These are phyloP conservation scores for Mycteria americana DNA, from an alignment of 2,797 vertebrate genomes.

Conservation along the genomic window DNA sequence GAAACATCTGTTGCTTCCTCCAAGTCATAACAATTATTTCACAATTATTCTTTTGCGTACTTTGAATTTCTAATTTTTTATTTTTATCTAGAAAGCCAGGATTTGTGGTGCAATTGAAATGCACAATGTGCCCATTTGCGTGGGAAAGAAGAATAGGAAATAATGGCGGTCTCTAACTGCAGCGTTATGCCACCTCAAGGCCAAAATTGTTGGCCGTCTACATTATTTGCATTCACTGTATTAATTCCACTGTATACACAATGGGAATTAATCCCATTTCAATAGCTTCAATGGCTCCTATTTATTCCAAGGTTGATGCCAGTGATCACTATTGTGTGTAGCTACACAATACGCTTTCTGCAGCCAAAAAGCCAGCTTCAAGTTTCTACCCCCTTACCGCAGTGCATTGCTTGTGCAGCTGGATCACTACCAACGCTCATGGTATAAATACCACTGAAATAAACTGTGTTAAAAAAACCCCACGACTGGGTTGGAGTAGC, in stretches of 20 bases:
- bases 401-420: background rate
- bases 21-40: conserved; percentile 20
- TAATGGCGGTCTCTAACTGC: background rate
- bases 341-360: background rate
- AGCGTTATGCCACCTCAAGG: background rate
- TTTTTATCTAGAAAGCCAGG: conserved; percentile 4
- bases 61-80: conserved; percentile 2
- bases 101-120: background rate
- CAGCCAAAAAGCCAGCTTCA: background rate
- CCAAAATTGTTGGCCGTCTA: background rate
- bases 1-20: conserved; percentile 54
- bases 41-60: conserved; percentile 7
- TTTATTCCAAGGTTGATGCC: conserved; percentile 13
- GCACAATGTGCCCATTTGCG: background rate
- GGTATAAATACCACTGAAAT: background rate
- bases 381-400: background rate
- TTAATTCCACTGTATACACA: background rate
- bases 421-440: fast-evolving
- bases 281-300: background rate
- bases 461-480: background rate
- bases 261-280: conserved; percentile 12
- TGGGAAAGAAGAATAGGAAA: background rate
- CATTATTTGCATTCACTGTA: background rate
- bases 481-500: background rate
- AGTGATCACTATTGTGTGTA: background rate